Percentiles rank a stretch among this genome's conserved stretches.
phyloP scores from a whole-genome alignment of 2,113 vertebrate genomes.

The Laterallus jamaicensis region DNA sequence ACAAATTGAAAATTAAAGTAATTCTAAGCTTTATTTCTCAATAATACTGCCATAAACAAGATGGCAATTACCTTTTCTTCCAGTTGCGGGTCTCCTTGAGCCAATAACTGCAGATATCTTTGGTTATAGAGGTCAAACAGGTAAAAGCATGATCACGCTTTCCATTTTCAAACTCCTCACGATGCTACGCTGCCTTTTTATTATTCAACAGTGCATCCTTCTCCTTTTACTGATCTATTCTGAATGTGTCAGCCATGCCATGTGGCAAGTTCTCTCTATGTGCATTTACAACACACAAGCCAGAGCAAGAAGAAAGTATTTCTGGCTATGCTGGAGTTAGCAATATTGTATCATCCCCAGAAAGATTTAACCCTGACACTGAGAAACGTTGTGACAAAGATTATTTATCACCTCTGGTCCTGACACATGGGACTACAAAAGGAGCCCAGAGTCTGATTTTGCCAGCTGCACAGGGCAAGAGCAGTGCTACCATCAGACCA shows the following conservation, averaged over 20 bases:
- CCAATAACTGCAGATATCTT: background rate
- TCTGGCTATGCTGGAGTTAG: background rate
- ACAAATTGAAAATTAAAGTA: slow-evolving; percentile 47
- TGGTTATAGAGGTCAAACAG: background rate
- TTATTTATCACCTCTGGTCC: background rate
- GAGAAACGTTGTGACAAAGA: background rate
- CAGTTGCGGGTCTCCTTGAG: background rate
- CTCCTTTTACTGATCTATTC: background rate
- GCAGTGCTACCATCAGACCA: background rate
- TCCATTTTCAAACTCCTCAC: background rate
- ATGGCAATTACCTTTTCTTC: background rate
- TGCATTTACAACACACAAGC: background rate
- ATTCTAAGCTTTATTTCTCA: slow-evolving; percentile 35
- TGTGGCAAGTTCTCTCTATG: background rate
- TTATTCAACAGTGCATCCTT: background rate
- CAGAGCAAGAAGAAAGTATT: background rate
- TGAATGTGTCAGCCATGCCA: background rate
- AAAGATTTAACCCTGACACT: background rate
- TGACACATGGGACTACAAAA: background rate
- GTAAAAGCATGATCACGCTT: background rate
- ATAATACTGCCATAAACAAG: slow-evolving; percentile 2
- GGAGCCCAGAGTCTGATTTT: background rate
- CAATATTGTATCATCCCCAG: background rate
- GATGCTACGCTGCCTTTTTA: background rate
- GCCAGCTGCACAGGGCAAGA: background rate